A percentile compares a stretch with the other conserved stretches of the same genome.
These are phyloP conservation scores for Progne subis DNA, from an alignment of 2,113 vertebrate species.

Conservation along the genomic window DNA sequence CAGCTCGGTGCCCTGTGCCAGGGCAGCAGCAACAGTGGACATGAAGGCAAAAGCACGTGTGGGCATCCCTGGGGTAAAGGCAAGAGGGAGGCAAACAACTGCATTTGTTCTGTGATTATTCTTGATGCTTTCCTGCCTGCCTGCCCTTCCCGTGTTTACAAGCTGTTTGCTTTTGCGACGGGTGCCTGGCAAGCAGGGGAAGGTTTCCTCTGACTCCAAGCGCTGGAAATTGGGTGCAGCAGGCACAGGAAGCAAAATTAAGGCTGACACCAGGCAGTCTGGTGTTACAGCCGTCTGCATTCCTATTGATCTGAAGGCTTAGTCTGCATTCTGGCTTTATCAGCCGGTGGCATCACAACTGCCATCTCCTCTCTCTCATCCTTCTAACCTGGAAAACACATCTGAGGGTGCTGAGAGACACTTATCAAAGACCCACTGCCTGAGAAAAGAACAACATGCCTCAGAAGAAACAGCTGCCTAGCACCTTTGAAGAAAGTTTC, in stretches of 20 bases:
- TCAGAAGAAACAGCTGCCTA: slow-evolving; percentile 44
- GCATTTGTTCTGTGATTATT: fast-evolving
- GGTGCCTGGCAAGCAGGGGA: background rate
- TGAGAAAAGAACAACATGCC: slow-evolving; percentile 29
- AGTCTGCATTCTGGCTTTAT: slow-evolving; percentile 62
- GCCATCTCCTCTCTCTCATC: slow-evolving; percentile 33
- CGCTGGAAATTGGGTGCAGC: background rate
- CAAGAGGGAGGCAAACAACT: background rate
- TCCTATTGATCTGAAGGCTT: slow-evolving; percentile 58
- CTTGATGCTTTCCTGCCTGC: background rate
- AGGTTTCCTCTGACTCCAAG: background rate
- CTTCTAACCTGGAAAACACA: slow-evolving; percentile 53
- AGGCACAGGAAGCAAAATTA: background rate
- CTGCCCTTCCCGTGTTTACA: background rate
- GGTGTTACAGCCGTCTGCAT: slow-evolving; percentile 41
- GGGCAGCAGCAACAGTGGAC: background rate
- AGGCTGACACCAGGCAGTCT: slow-evolving; percentile 61
- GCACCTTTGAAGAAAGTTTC: slow-evolving; percentile 62
- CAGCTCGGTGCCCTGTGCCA: fast-evolving
- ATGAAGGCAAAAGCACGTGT: background rate
- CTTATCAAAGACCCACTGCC: slow-evolving; percentile 40
- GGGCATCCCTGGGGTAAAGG: background rate
- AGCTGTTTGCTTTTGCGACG: fast-evolving
- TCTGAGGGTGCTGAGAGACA: slow-evolving; percentile 36
- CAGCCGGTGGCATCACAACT: slow-evolving; percentile 45